A percentile compares a stretch with the other conserved stretches of the same genome.
phyloP scores from a whole-genome alignment of 2,797 vertebrate genomes.

The Siniperca undulata region DNA sequence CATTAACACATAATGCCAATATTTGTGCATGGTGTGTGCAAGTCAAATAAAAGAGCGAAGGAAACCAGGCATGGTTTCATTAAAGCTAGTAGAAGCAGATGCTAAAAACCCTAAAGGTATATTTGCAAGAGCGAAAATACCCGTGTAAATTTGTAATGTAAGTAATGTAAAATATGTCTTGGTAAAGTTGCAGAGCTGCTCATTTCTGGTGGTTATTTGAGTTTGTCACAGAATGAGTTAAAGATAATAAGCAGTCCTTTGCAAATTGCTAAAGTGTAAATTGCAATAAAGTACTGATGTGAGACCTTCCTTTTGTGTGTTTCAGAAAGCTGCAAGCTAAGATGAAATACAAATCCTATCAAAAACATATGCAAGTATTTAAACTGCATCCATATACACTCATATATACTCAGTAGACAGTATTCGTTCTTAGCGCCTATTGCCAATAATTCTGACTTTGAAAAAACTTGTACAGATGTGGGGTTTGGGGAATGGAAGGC shows the following conservation, averaged over 20 bases:
- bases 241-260: neutral
- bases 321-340: neutral
- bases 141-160: neutral
- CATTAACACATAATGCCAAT: slow-evolving; percentile 68
- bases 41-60: slow-evolving; percentile 17
- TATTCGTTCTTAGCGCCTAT: neutral
- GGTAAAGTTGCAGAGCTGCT: neutral
- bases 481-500: neutral
- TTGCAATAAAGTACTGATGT: neutral
- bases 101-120: slow-evolving; percentile 21
- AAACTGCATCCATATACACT: neutral
- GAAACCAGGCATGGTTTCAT: slow-evolving; percentile 18
- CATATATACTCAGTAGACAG: neutral
- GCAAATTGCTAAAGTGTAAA: neutral
- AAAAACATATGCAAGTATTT: slow-evolving; percentile 4
- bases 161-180: slow-evolving; percentile 16
- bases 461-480: neutral
- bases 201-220: neutral
- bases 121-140: neutral
- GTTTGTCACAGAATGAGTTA: neutral
- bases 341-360: neutral
- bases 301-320: slow-evolving; percentile 1
- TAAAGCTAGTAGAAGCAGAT: slow-evolving; percentile 17
- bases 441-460: neutral
- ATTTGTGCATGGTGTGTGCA: slow-evolving; percentile 40